phyloP scores from a whole-genome alignment of 53 echinoderm and acorn worm species.

The Echinarachnius parma region DNA sequence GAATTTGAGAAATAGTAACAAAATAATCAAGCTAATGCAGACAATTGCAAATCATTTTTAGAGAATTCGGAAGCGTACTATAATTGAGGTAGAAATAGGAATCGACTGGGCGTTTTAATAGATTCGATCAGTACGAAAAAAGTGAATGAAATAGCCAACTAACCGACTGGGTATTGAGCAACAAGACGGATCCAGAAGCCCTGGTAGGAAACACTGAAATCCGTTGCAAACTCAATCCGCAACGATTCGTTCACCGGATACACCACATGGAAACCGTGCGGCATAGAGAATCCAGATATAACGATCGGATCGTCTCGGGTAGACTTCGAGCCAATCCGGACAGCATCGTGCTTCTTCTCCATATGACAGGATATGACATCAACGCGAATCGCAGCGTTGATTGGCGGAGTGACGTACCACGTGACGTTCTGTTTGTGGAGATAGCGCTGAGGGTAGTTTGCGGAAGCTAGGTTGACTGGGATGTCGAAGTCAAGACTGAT shows the following conservation, averaged over 20 bases:
- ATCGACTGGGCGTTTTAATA: too few species aligned
- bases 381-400: conserved; percentile 10
- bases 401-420: conserved; percentile 21
- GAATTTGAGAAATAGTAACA: too few species aligned
- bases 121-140: too few species aligned
- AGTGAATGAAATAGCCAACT: too few species aligned
- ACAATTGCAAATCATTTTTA: too few species aligned
- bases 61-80: too few species aligned
- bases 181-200: conserved; percentile 30
- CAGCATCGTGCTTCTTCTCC: conserved; percentile 9
- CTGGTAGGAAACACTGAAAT: conserved; percentile 30
- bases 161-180: too few species aligned
- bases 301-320: not conserved
- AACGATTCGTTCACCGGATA: conserved; percentile 15
- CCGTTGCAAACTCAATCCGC: conserved; percentile 4
- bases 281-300: not conserved
- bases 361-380: conserved; percentile 33
- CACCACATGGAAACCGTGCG: conserved; percentile 1
- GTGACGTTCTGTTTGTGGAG: conserved; percentile 8
- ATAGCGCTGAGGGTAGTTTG: conserved; percentile 16
- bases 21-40: too few species aligned
- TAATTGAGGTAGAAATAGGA: too few species aligned
- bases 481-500: not conserved
- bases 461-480: conserved; percentile 6
- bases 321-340: conserved; percentile 1